Evolutionary conservation across 2,797 vertebrate genomes (phyloP), one percentile per base, ranked within the genome.

Genomic region (Schizopygopsis pylzovi): DNA sequence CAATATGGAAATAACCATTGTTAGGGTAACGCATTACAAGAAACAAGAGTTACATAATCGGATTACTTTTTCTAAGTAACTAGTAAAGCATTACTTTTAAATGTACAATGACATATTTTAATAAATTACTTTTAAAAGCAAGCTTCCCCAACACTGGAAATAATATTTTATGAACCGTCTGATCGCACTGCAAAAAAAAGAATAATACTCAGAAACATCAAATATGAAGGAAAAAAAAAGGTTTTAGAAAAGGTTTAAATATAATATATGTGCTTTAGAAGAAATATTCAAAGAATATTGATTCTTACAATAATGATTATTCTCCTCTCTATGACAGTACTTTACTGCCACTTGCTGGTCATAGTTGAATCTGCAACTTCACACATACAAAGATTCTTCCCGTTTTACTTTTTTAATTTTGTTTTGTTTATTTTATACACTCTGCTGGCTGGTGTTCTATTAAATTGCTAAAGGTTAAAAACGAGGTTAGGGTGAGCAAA

Each of bases 311-410:
- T 59, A n/a, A 39, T 39, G 22, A 22, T 72, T 28, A 59, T 61
- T 61, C 10, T 13, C 25, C 1, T 72, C 16, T 76, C 6, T 52
- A 39, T 52, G 54, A 15, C 18, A 75, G 43, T 63, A 18, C 56
- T 83, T 47, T 76, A 76, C 72, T 83, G 72, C 82, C 82, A 67
- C 73, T 37, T 65, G 28, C 45, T 76, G 82, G 43, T 76, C 59
- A 65, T 65, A 76, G 52, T 9, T 52, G 13, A 52, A 76, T 76
- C 72, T 76, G 59, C 28, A 39, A 71, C 67, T 56, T 1, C 3
- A 67, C 25, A 37, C 8, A 61, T 12, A 9, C 4, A 13, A 59
- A 45, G 9, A 43, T 16, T 77, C 20, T 10, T 59, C 13, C 3
- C 0, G 28, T 61, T 39, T n/a, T 15, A 22, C 4, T 28, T 15